phyloP scores from a whole-genome alignment of 2,797 vertebrate genomes.

The Coregonus ussuriensis region DNA sequence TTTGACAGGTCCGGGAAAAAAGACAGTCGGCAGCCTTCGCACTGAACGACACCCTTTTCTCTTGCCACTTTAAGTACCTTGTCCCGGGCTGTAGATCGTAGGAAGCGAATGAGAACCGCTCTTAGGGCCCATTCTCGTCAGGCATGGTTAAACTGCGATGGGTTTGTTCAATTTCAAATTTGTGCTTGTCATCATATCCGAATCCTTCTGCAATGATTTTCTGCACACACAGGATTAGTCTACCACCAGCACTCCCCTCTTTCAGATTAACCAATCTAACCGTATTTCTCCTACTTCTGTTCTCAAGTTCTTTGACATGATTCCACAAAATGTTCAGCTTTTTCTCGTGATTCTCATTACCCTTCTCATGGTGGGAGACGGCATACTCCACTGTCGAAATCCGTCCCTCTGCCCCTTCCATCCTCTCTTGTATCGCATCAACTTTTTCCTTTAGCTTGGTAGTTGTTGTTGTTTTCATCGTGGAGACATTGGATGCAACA shows the following conservation, averaged over 20 bases:
- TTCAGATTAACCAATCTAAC: neutral
- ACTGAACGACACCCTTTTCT: conserved; percentile 13
- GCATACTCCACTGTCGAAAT: no score
- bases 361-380: no score
- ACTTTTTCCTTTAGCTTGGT: no score
- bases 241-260: neutral
- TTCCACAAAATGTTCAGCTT: neutral
- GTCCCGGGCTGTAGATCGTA: neutral
- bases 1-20: conserved; percentile 15
- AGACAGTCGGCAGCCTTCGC: conserved; percentile 8
- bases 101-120: no score
- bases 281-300: neutral
- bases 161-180: neutral
- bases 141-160: neutral
- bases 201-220: no score
- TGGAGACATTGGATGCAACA: no score
- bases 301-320: neutral
- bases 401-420: no score
- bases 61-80: conserved; percentile 16
- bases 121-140: neutral
- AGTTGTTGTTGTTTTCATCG: no score
- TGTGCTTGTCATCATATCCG: no score
- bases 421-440: no score
- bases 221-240: no score
- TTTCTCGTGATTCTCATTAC: neutral